Evolutionary conservation across 1,140 invertebrate genomes (phyloP).

Genomic region (Papilio glaucus): DNA sequence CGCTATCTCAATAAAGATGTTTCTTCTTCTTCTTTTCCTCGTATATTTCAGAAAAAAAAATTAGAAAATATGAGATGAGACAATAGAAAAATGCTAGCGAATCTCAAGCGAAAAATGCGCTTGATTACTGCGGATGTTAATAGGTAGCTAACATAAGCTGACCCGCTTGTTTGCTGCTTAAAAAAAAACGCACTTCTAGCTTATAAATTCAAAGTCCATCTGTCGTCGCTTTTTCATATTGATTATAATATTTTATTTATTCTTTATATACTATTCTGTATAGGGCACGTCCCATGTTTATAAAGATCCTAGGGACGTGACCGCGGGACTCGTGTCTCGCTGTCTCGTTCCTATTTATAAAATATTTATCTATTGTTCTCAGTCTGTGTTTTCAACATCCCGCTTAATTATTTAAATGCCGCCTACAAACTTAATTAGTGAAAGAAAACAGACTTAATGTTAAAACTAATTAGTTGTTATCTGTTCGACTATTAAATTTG

Average conservation of each 20-base stretch:
- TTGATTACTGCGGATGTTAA: too few species aligned
- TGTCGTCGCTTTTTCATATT: not conserved
- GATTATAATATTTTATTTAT: not conserved
- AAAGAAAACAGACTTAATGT: slow-evolving; percentile 11
- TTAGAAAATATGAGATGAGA: too few species aligned
- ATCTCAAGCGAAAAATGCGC: too few species aligned
- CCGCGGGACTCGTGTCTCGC: not conserved
- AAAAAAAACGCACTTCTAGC: not conserved
- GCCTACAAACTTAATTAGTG: not conserved
- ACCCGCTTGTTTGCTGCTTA: not conserved
- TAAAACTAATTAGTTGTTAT: not conserved
- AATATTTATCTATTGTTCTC: slow-evolving; percentile 3
- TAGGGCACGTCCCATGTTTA: not conserved
- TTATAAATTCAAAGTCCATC: not conserved
- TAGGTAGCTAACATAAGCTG: too few species aligned
- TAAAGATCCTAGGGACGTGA: not conserved
- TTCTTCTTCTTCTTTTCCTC: too few species aligned
- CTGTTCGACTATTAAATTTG: not conserved
- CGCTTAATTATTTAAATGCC: slow-evolving; percentile 3
- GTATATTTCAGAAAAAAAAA: too few species aligned
- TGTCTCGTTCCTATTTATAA: not conserved
- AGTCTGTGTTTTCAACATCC: not conserved
- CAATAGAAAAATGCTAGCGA: too few species aligned
- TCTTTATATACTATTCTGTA: not conserved
- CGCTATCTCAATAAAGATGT: too few species aligned